These are phyloP conservation scores for Cerceris ruficornis DNA, from an alignment of 2,888 invertebrate species.

Conservation along the genomic window DNA sequence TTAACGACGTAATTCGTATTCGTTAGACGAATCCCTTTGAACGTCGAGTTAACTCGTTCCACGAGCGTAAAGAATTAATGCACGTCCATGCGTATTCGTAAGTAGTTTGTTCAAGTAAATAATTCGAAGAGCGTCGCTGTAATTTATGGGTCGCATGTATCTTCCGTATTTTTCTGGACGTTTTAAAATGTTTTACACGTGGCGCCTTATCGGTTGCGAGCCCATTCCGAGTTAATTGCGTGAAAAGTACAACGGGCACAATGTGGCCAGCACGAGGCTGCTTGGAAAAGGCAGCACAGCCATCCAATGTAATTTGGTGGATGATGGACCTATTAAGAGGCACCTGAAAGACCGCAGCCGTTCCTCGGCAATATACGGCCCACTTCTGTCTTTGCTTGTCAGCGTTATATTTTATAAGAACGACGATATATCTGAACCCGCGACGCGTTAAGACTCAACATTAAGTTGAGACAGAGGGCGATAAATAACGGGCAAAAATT, in stretches of 20 bases:
- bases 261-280: constrained; percentile 8
- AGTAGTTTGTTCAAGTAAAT: background rate
- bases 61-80: too few species aligned
- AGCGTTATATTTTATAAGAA: constrained; percentile 25
- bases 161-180: constrained; percentile 4
- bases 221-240: constrained; percentile 54
- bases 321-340: constrained; percentile 58
- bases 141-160: constrained; percentile 10
- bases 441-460: constrained; percentile 24
- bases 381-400: constrained; percentile 12
- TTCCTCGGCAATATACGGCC: constrained; percentile 24
- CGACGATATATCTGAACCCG: constrained; percentile 16
- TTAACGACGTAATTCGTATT: too few species aligned
- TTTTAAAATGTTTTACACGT: constrained; percentile 12
- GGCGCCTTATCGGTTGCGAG: constrained; percentile 33
- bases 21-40: too few species aligned
- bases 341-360: constrained; percentile 45
- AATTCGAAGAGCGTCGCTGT: constrained; percentile 15
- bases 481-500: constrained; percentile 16
- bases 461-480: constrained; percentile 8
- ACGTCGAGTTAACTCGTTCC: too few species aligned
- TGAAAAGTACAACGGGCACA: constrained; percentile 53
- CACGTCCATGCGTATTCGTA: too few species aligned
- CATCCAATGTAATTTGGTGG: constrained; percentile 51
- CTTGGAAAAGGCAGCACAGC: constrained; percentile 17